phyloP scores from a whole-genome alignment of 2,888 invertebrate genomes.

The Barypeithes pellucidus region DNA sequence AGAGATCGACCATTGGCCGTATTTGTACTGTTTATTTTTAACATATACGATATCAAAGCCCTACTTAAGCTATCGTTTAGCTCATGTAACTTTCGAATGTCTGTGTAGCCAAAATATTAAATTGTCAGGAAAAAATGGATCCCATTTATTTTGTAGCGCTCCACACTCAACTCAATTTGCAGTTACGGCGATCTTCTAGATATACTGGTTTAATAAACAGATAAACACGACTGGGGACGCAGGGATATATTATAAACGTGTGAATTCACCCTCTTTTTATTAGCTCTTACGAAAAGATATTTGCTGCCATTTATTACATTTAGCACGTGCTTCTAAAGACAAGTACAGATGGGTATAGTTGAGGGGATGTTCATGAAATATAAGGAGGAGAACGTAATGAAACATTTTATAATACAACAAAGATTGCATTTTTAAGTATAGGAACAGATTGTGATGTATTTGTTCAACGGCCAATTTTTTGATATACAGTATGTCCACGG shows the following conservation, averaged over 20 bases:
- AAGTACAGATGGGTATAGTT: slow-evolving; percentile 49
- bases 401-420: background rate
- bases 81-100: too few species aligned
- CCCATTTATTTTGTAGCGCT: slow-evolving; percentile 42
- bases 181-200: slow-evolving; percentile 49
- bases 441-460: background rate
- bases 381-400: background rate
- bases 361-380: slow-evolving; percentile 9
- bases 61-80: too few species aligned
- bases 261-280: slow-evolving; percentile 45
- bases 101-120: slow-evolving; percentile 1
- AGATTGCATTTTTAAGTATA: background rate
- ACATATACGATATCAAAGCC: too few species aligned
- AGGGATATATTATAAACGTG: slow-evolving; percentile 31
- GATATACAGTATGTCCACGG: too few species aligned
- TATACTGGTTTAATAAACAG: slow-evolving; percentile 52
- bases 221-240: slow-evolving; percentile 47
- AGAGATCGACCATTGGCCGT: too few species aligned
- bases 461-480: too few species aligned
- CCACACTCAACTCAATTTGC: slow-evolving; percentile 46
- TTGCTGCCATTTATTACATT: slow-evolving; percentile 49
- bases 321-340: slow-evolving; percentile 51
- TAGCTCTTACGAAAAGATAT: slow-evolving; percentile 44
- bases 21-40: too few species aligned
- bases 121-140: slow-evolving; percentile 39